These are phyloP conservation scores for Apotomis turbidana DNA, from an alignment of 2,888 invertebrate genomes.

Conservation along the genomic window DNA sequence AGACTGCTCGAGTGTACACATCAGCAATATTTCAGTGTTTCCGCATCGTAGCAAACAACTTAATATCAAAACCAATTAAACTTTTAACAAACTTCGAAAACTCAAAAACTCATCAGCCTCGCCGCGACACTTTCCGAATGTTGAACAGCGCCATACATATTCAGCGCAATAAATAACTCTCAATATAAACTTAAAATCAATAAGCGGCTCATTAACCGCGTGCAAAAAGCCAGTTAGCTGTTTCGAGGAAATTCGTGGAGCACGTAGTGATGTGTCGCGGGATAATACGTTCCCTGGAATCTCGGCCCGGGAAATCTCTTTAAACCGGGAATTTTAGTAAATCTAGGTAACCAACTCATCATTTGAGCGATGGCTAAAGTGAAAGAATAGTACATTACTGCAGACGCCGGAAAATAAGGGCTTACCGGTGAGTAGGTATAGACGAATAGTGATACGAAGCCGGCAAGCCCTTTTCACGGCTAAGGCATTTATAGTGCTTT, in stretches of 20 bases:
- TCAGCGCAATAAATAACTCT: slow-evolving; percentile 15
- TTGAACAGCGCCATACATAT: slow-evolving; percentile 25
- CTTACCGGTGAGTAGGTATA: too few relatives aligned
- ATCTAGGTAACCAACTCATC: too few relatives aligned
- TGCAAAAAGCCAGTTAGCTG: slow-evolving; percentile 29
- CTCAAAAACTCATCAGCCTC: slow-evolving; percentile 26
- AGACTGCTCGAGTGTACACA: not conserved
- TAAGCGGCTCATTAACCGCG: slow-evolving; percentile 16
- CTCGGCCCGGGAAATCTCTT: not conserved
- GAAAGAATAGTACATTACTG: too few relatives aligned
- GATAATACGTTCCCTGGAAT: not conserved
- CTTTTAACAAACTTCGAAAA: slow-evolving; percentile 16
- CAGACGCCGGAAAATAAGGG: too few relatives aligned
- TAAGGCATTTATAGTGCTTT: too few relatives aligned
- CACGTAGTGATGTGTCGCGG: not conserved
- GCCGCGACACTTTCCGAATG: slow-evolving; percentile 17
- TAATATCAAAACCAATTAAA: slow-evolving; percentile 12
- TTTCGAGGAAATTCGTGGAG: slow-evolving; percentile 29
- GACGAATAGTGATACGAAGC: too few relatives aligned
- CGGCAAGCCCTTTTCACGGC: too few relatives aligned
- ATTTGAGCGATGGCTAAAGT: too few relatives aligned
- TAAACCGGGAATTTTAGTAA: not conserved
- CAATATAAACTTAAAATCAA: slow-evolving; percentile 26
- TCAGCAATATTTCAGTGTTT: not conserved
- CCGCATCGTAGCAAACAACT: not conserved